Conservation (phyloP, 1,140 invertebrate species). For the Luehdorfia chinensis region DNA sequence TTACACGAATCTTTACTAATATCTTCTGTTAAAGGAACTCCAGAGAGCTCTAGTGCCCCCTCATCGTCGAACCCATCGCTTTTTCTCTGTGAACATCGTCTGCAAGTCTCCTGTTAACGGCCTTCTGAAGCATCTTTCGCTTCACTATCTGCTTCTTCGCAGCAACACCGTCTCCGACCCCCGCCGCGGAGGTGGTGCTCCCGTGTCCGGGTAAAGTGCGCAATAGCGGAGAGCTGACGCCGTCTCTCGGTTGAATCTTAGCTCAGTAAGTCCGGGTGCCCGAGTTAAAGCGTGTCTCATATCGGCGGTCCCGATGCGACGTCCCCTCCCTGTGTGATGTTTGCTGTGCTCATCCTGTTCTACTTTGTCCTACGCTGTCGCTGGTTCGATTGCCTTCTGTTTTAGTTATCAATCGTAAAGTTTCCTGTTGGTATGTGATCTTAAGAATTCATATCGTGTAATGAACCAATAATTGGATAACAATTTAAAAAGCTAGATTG, state of each 20-base stretch:
- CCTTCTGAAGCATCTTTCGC: no score
- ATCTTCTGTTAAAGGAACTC: neutral
- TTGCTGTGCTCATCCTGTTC: constrained; percentile 17
- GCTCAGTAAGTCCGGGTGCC: constrained; percentile 46
- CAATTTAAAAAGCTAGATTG: no score
- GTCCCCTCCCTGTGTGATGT: constrained; percentile 28
- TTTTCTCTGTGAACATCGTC: neutral
- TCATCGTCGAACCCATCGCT: neutral
- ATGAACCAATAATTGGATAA: no score
- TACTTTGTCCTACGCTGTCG: neutral
- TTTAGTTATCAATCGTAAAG: neutral
- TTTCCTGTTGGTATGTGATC: no score
- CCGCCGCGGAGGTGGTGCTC: constrained; percentile 57
- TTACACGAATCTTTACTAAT: no score
- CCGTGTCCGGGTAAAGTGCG: constrained; percentile 70
- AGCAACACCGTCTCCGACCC: constrained; percentile 37
- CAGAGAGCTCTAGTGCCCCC: neutral
- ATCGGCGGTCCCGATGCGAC: neutral
- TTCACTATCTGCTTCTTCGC: constrained; percentile 44
- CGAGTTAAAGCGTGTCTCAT: constrained; percentile 20
- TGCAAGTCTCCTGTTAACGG: no score
- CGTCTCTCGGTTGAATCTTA: constrained; percentile 51
- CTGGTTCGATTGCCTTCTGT: neutral
- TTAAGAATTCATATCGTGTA: no score
- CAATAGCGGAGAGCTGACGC: constrained; percentile 47